phyloP scores from a whole-genome alignment of 2,113 vertebrate genomes.

The Eolophus roseicapilla region DNA sequence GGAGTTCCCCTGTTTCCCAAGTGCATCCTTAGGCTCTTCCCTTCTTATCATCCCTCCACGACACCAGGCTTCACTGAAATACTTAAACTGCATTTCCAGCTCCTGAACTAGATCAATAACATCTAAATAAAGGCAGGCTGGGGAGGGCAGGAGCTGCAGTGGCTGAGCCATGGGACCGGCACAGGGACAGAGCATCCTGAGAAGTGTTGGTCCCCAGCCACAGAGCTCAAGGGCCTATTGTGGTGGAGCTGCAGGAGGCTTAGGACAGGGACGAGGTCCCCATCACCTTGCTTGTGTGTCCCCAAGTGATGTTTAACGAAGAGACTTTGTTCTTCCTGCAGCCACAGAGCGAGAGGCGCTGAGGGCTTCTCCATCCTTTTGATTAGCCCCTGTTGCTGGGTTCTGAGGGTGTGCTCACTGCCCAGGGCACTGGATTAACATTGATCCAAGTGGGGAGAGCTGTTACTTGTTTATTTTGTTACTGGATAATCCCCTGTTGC shows the following conservation, averaged over 20 bases:
- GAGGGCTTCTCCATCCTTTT: background rate
- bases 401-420: background rate
- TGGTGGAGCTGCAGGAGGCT: background rate
- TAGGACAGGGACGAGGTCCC: background rate
- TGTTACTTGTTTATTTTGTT: slow-evolving; percentile 51
- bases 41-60: background rate
- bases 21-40: background rate
- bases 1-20: background rate
- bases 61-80: background rate
- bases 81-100: slow-evolving; percentile 11
- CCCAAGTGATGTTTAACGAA: background rate
- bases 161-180: background rate
- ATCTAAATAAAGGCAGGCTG: slow-evolving; percentile 18
- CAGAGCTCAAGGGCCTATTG: fast-evolving
- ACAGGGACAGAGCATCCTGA: background rate
- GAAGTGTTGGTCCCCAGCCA: background rate
- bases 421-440: slow-evolving; percentile 46
- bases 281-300: background rate
- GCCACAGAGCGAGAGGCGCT: fast-evolving
- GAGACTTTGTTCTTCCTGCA: background rate
- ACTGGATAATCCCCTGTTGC: slow-evolving; percentile 42
- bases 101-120: slow-evolving; percentile 39
- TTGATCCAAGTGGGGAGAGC: slow-evolving; percentile 18
- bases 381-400: slow-evolving; percentile 17
- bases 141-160: background rate